Conservation (phyloP, 2,113 vertebrate species). For the Cromileptes altivelis region DNA sequence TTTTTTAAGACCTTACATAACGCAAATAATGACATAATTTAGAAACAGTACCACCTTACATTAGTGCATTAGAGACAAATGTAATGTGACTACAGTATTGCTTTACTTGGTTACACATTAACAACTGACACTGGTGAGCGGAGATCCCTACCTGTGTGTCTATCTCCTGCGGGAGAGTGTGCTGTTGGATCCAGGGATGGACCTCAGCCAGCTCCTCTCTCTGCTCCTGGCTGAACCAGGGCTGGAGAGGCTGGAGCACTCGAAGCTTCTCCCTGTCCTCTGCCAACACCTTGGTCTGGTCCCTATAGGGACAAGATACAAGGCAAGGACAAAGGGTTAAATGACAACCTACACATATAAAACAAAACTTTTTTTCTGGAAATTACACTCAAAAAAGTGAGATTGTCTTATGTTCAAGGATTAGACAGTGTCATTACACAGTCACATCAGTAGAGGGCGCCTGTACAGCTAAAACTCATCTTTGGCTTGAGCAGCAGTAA, state of each 20-base stretch:
- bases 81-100: no score
- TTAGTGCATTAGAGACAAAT: no score
- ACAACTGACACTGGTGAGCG: background rate
- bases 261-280: conserved; percentile 89
- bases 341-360: background rate
- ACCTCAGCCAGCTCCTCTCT: conserved; percentile 88
- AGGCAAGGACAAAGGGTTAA: background rate
- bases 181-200: conserved; percentile 87
- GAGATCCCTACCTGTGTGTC: conserved; percentile 82
- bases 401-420: background rate
- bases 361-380: background rate
- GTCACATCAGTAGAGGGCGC: background rate
- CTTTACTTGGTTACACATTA: no score
- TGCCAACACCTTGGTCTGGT: conserved; percentile 85
- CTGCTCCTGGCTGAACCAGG: conserved; percentile 88
- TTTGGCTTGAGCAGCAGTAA: no score
- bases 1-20: no score
- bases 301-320: conserved; percentile 60
- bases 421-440: background rate
- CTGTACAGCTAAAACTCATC: background rate
- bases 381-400: background rate
- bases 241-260: conserved; percentile 86
- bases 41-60: no score
- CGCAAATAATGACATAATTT: no score
- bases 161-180: conserved; percentile 82